Evolutionary conservation across 2,888 invertebrate genomes (phyloP), one percentile per base, ranked within the genome.

Genomic region (Netelia inedita): DNA sequence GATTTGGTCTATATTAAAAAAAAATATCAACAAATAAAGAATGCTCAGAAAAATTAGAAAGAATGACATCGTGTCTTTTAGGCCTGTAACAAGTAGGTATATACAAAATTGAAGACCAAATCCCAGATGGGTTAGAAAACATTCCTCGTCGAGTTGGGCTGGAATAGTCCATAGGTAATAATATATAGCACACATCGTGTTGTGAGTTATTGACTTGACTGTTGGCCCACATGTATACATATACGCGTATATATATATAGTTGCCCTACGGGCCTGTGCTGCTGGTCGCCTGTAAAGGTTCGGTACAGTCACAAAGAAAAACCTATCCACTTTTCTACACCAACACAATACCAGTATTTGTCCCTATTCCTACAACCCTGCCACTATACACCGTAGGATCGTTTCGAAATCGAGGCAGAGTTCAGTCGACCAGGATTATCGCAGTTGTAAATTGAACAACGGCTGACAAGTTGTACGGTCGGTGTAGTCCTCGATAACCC

Each of bases 201-300:
- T 50, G 74, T 63, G 75, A 63, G 16, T 69, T 75, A 75, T 81
- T 75, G 81, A 75, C 75, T 61, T 35, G 63, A 75, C 10, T 55
- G 23, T 75, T 61, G 81, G 43, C 28, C 10, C 53, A 23, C 50
- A 41, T 69, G 21, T 19, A 73, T 10, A 35, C 46, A 16, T 16
- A 46, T 43, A 5, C 19, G 10, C 19, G 16, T 3, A 1, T n/a
- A 11, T 43, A 63, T 23, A 65, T 16, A 55, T 6, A 46, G 10
- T 9, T n/a, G n/a, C 1, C 50, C 10, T 41, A 55, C 10, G 43
- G 41, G 65, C 66, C 65, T 75, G 55, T 65, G 65, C 66, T 65
- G 65, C 57, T 41, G 75, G 75, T 55, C 19, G 65, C 8, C 53
- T n/a, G 53, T 35, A 11, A 57, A 14, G 57, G 41, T 57, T 43